These are phyloP conservation scores for Euthynnus affinis DNA, from an alignment of 2,797 vertebrate species.

Conservation along the genomic window DNA sequence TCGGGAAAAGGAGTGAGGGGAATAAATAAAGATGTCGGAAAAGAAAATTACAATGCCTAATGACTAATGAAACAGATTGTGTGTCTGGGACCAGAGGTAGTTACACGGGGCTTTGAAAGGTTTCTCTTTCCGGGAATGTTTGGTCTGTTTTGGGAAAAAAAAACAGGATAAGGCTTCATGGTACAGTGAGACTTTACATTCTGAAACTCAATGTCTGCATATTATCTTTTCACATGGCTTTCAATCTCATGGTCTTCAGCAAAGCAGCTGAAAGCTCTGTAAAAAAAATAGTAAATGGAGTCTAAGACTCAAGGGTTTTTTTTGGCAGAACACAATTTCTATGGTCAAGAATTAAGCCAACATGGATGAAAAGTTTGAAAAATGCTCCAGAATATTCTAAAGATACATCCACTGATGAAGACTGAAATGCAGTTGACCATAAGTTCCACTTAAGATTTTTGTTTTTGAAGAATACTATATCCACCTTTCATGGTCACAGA, in stretches of 20 bases:
- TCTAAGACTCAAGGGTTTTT: neutral
- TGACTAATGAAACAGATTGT: slow-evolving; percentile 66
- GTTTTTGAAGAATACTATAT: no score
- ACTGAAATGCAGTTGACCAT: neutral
- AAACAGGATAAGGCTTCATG: neutral
- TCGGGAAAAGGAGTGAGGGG: slow-evolving; percentile 38
- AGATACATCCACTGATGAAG: neutral
- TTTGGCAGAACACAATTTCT: neutral
- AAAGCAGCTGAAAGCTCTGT: neutral
- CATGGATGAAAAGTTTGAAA: neutral
- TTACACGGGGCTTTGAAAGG: neutral
- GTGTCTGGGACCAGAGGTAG: slow-evolving; percentile 45
- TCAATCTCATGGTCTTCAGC: neutral
- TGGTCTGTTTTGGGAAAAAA: no score
- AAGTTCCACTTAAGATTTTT: neutral
- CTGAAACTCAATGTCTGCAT: neutral
- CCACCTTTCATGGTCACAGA: neutral
- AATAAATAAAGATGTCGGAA: slow-evolving; percentile 40
- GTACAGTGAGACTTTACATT: neutral
- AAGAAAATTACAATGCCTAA: slow-evolving; percentile 64
- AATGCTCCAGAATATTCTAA: neutral
- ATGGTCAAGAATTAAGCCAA: neutral
- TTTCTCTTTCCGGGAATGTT: neutral
- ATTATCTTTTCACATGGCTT: neutral
- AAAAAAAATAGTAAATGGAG: neutral